Evolutionary conservation across 2,888 invertebrate genomes (phyloP).

Genomic region (Eudemis profundana): DNA sequence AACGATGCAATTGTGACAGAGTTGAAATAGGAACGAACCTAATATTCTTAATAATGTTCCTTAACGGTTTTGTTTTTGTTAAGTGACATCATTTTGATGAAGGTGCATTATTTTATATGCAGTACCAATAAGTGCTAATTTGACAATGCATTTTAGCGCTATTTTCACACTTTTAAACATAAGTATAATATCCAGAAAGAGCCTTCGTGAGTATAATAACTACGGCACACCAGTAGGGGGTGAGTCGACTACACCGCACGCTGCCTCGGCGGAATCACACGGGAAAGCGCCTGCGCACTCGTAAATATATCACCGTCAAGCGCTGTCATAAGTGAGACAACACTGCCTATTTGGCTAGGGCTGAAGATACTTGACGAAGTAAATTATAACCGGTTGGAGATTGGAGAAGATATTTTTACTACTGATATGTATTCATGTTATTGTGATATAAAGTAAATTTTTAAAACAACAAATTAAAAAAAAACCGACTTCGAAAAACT

Average conservation of each 20-base stretch:
- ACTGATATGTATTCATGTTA: too few relatives aligned
- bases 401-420: too few relatives aligned
- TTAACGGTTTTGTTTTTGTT: too few relatives aligned
- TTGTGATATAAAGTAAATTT: too few relatives aligned
- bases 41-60: slow-evolving; percentile 11
- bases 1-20: slow-evolving; percentile 16
- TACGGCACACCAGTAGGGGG: slow-evolving; percentile 18
- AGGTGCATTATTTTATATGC: too few relatives aligned
- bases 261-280: slow-evolving; percentile 45
- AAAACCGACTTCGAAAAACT: too few relatives aligned
- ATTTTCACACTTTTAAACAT: neutral
- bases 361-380: slow-evolving; percentile 30
- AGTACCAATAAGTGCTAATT: too few relatives aligned
- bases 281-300: slow-evolving; percentile 47
- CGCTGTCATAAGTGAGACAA: slow-evolving; percentile 48
- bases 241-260: neutral
- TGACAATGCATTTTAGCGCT: too few relatives aligned
- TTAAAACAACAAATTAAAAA: too few relatives aligned
- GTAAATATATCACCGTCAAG: slow-evolving; percentile 50
- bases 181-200: too few relatives aligned
- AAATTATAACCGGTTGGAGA: neutral
- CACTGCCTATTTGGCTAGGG: slow-evolving; percentile 45
- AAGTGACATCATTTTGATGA: too few relatives aligned
- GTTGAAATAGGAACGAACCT: slow-evolving; percentile 5
- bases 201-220: slow-evolving; percentile 6